Evolutionary conservation across 2,797 vertebrate genomes (phyloP).

Genomic region (Limosa lapponica): DNA sequence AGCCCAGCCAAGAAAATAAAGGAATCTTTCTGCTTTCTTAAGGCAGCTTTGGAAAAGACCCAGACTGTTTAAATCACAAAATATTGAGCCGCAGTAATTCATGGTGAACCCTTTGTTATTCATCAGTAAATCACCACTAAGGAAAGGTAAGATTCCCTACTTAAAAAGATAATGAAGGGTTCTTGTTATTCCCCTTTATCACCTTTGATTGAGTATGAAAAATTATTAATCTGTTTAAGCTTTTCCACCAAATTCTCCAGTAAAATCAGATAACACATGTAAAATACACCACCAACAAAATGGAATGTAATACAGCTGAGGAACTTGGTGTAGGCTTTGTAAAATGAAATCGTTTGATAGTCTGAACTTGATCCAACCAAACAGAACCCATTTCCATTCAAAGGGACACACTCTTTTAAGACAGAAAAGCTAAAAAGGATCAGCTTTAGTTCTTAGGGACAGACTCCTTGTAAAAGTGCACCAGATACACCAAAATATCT

Average conservation of each 20-base stretch:
- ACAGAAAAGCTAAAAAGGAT: background rate
- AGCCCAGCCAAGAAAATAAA: background rate
- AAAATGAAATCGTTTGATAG: background rate
- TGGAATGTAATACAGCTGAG: background rate
- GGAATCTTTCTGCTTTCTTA: background rate
- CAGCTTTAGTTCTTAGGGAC: background rate
- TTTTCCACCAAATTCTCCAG: background rate
- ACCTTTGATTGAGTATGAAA: background rate
- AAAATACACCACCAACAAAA: background rate
- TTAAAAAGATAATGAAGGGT: background rate
- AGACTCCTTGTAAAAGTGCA: background rate
- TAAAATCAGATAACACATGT: background rate
- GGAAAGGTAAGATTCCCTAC: background rate
- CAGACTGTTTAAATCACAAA: background rate
- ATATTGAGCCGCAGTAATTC: background rate
- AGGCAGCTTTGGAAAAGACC: background rate
- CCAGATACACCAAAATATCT: background rate
- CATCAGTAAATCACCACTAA: background rate
- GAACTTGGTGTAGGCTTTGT: background rate
- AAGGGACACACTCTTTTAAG: background rate
- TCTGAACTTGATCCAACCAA: background rate
- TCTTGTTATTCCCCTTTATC: background rate
- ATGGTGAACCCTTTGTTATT: background rate
- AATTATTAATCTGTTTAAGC: accelerated
- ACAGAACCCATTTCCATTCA: background rate